Conservation (phyloP, 1,140 invertebrate genomes). For the Drosophila pachea region DNA sequence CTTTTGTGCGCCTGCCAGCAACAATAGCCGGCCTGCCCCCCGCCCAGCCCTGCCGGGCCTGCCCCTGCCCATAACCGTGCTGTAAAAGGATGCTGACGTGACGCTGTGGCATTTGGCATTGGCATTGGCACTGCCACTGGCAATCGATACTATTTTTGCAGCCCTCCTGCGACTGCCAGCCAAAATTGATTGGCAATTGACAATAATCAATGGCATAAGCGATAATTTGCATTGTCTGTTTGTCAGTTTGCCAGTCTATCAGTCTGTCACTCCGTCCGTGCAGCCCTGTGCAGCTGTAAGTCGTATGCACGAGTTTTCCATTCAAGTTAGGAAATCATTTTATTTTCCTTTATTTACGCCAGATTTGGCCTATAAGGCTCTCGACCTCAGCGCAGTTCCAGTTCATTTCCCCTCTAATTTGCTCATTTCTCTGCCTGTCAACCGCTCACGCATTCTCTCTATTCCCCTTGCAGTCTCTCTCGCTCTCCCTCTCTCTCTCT, state of each 20-base stretch:
- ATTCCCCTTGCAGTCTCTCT: not conserved
- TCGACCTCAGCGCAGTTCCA: slow-evolving; percentile 11
- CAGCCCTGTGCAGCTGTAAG: no score
- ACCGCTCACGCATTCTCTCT: not conserved
- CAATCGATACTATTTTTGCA: slow-evolving; percentile 41
- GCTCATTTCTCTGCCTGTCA: not conserved
- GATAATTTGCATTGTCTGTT: slow-evolving; percentile 68
- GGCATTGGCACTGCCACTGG: slow-evolving; percentile 17
- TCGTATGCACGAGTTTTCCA: no score
- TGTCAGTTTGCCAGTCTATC: slow-evolving; percentile 34
- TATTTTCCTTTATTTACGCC: no score
- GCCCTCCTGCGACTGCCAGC: slow-evolving; percentile 27
- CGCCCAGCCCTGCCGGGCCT: not conserved
- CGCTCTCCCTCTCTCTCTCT: not conserved
- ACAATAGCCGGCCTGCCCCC: slow-evolving; percentile 28
- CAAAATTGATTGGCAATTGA: slow-evolving; percentile 67
- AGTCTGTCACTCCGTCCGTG: no score
- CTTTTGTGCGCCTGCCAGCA: slow-evolving; percentile 34
- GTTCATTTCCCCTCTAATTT: slow-evolving; percentile 1
- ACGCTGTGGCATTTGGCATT: slow-evolving; percentile 32
- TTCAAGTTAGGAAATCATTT: no score
- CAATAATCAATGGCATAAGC: slow-evolving; percentile 70
- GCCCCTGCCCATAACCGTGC: not conserved
- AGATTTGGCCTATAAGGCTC: not conserved
- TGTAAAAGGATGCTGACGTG: slow-evolving; percentile 11